Percentiles rank a stretch among this genome's conserved stretches.
Conservation (phyloP, 1,140 invertebrate species). For the Drosophila truncata region DNA sequence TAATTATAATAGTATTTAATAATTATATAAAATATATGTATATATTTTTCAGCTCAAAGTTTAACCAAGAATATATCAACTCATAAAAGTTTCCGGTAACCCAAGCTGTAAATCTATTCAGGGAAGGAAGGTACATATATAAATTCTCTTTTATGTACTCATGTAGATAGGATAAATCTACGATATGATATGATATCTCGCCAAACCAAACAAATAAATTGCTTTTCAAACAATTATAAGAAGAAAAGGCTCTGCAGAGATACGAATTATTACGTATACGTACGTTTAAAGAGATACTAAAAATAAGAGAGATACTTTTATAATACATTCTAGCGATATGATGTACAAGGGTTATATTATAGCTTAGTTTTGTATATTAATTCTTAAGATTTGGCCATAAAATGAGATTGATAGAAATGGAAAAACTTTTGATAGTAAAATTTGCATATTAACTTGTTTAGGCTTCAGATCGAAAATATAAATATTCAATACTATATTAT, state of each 20-base stretch:
- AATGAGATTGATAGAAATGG: not conserved
- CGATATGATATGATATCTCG: slow-evolving; percentile 2
- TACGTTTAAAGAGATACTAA: not conserved
- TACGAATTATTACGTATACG: slow-evolving; percentile 4
- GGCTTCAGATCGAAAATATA: not conserved
- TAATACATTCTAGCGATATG: not conserved
- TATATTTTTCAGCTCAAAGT: not conserved
- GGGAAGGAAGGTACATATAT: not conserved
- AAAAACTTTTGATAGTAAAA: not conserved
- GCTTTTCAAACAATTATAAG: slow-evolving; percentile 7
- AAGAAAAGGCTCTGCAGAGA: slow-evolving; percentile 6
- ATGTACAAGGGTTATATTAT: slow-evolving; percentile 1
- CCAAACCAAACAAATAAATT: slow-evolving; percentile 3
- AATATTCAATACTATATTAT: not conserved
- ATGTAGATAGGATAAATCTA: not conserved
- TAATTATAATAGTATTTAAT: no score
- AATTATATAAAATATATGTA: no score
- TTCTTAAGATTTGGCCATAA: not conserved
- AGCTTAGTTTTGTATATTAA: not conserved
- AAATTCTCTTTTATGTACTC: slow-evolving; percentile 1
- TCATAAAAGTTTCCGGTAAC: not conserved
- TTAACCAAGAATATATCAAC: not conserved
- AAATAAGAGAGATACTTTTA: not conserved
- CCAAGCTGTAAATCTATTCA: not conserved
- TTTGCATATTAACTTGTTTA: no score